phyloP scores from a whole-genome alignment of 2,797 vertebrate species.

The Gobio occitaniae region DNA sequence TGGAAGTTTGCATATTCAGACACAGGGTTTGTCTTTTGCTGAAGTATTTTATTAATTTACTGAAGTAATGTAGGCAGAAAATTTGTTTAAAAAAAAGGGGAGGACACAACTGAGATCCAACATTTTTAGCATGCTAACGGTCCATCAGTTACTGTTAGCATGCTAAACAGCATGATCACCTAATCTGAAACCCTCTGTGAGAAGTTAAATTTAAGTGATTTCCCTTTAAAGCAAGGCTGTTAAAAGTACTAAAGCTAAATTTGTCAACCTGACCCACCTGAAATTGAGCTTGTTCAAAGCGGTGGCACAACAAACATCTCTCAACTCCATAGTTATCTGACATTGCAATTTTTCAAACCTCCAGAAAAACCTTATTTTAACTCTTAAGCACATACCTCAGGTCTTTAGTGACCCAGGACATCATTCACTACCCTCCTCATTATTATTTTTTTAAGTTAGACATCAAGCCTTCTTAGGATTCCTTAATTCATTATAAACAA shows the following conservation, averaged over 20 bases:
- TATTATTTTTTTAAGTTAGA: no score
- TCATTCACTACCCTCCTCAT: no score
- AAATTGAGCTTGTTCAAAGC: background rate
- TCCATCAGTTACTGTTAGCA: background rate
- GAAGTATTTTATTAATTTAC: background rate
- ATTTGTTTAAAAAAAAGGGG: background rate
- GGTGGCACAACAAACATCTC: background rate
- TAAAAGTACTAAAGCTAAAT: background rate
- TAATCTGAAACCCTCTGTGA: background rate
- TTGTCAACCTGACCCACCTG: background rate
- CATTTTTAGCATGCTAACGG: background rate
- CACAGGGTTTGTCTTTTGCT: background rate
- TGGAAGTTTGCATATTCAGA: background rate
- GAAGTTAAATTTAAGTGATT: background rate
- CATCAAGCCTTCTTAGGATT: no score
- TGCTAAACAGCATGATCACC: background rate
- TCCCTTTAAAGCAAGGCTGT: background rate
- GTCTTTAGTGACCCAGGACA: no score
- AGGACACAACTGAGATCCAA: background rate
- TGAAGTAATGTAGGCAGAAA: no score
- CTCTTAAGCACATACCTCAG: no score
- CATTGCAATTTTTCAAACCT: background rate
- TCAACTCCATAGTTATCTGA: background rate
- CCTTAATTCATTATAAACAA: no score
- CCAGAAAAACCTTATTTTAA: conserved; percentile 9